These are phyloP conservation scores for Manacus vitellinus DNA, from an alignment of 2,113 vertebrate genomes.

Conservation along the genomic window DNA sequence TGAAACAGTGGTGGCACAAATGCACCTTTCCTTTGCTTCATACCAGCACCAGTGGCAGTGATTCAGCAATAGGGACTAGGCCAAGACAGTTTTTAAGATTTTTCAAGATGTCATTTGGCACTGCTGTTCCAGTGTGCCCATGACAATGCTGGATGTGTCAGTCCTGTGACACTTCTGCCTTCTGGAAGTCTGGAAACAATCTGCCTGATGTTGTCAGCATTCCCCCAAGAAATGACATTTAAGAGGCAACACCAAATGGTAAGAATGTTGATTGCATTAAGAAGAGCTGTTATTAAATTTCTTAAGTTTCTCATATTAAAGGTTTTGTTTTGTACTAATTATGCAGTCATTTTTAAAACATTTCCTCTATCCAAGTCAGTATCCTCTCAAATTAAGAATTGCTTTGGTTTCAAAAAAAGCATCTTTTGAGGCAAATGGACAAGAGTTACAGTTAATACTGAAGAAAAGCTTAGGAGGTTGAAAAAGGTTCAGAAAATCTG, in stretches of 20 bases:
- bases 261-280: background rate
- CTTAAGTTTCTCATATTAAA: background rate
- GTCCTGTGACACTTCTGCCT: background rate
- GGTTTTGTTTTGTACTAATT: background rate
- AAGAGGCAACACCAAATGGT: background rate
- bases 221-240: background rate
- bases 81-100: background rate
- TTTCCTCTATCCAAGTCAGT: background rate
- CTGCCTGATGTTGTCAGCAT: background rate
- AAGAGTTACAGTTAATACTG: background rate
- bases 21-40: background rate
- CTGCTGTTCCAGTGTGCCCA: background rate
- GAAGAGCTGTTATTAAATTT: background rate
- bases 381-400: background rate
- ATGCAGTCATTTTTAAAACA: background rate
- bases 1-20: background rate
- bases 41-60: background rate
- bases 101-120: background rate
- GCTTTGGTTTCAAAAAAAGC: background rate
- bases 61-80: background rate
- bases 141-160: background rate
- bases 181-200: background rate
- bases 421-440: background rate
- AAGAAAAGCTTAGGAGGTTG: background rate
- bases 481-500: background rate